Evolutionary conservation across 2,797 vertebrate genomes (phyloP).

Genomic region (Lophotriccus pileatus): DNA sequence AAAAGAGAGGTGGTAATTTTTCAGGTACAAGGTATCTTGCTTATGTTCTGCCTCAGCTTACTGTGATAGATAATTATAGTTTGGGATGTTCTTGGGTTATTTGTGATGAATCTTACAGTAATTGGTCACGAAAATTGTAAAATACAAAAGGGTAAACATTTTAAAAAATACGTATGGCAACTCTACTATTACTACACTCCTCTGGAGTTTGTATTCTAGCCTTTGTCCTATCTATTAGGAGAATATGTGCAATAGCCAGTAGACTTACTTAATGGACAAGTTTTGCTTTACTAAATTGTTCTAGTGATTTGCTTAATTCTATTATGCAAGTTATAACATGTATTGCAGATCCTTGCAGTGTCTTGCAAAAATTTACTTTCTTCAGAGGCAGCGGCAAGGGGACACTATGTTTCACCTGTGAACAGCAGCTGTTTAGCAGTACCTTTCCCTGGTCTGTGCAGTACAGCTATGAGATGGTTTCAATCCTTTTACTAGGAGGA

Average conservation of each 20-base stretch:
- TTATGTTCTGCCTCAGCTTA: not conserved
- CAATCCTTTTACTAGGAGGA: not conserved
- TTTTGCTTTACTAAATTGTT: not conserved
- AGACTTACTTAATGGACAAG: not conserved
- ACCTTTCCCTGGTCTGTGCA: not conserved
- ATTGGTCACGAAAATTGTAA: not conserved
- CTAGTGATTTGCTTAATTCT: not conserved
- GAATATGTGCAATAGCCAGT: not conserved
- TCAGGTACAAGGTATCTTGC: not conserved
- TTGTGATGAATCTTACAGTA: not conserved
- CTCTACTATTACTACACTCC: not conserved
- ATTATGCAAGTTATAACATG: not conserved
- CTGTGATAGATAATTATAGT: conserved; percentile 11
- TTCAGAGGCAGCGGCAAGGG: not conserved
- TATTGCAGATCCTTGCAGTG: not conserved
- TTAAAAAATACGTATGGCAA: not conserved
- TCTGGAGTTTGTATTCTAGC: not conserved
- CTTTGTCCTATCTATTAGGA: not conserved
- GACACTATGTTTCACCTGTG: not conserved
- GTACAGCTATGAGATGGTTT: not conserved
- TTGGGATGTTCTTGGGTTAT: conserved; percentile 1
- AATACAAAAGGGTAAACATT: not conserved
- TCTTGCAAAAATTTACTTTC: not conserved
- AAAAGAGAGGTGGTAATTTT: not conserved
- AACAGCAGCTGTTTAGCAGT: not conserved